Percentiles rank a stretch among this genome's conserved stretches.
Evolutionary conservation across 2,888 invertebrate genomes (phyloP).

Genomic region (Mellilla xanthometata): DNA sequence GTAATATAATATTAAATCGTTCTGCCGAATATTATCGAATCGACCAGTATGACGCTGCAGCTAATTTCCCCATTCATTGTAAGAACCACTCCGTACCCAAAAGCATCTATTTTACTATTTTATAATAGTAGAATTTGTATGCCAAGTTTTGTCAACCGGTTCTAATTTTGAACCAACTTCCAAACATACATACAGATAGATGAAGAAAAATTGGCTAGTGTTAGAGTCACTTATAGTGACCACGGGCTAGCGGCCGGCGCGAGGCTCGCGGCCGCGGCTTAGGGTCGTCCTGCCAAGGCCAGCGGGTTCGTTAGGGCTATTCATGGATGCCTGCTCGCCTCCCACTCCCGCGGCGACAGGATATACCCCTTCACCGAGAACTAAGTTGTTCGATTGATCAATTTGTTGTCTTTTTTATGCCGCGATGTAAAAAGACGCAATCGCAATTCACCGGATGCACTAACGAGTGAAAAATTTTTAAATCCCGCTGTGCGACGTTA

Average conservation of each 20-base stretch:
- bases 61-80: too few relatives aligned
- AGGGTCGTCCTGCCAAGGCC: conserved; percentile 72
- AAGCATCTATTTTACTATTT: too few relatives aligned
- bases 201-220: too few relatives aligned
- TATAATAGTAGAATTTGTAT: too few relatives aligned
- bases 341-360: conserved; percentile 61
- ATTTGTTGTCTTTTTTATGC: conserved; percentile 70
- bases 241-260: conserved; percentile 28
- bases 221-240: too few relatives aligned
- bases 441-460: conserved; percentile 79
- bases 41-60: too few relatives aligned
- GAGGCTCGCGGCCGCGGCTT: conserved; percentile 35
- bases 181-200: too few relatives aligned
- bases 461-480: conserved; percentile 76
- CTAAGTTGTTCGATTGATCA: conserved; percentile 69
- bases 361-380: conserved; percentile 68
- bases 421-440: conserved; percentile 70
- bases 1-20: too few relatives aligned
- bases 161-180: too few relatives aligned
- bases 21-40: too few relatives aligned
- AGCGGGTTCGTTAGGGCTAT: conserved; percentile 80
- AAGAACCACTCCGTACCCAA: too few relatives aligned
- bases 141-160: too few relatives aligned
- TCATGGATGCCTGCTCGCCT: conserved; percentile 74
- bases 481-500: conserved; percentile 55